Evolutionary conservation across 1,140 invertebrate genomes (phyloP), one percentile per base, ranked within the genome.

Genomic region (Chionoecetes opilio): DNA sequence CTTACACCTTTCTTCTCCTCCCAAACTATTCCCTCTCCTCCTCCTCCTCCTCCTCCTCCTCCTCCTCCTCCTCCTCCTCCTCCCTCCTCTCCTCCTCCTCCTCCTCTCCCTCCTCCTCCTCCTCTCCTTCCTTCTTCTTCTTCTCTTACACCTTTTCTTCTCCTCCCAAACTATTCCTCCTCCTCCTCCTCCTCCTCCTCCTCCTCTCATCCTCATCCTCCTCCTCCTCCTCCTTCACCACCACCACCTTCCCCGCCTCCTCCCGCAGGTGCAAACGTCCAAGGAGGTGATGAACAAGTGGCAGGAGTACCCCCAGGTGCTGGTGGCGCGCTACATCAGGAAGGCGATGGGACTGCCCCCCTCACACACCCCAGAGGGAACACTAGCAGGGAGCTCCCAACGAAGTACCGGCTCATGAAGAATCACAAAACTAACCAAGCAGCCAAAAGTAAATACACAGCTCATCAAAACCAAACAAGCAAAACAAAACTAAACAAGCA

Each of bases 221-320:
- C 0, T 17, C 3, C 11, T n/a, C 63, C 1, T 75, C 26, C 21
- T 75, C 1, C 63, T 75, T 6, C 26, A 26, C 6, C 21, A 75
- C 21, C 26, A 17, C 63, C 63, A 26, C 6, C 63, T 26, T 21
- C 63, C 11, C n/a, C n/a, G 26, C 11, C 26, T 21, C 63, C n/a
- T 0, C 46, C 46, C 9, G 21, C 11, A 53, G 21, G 2, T 53
- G 46, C 46, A 53, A 9, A 2, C 46, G 21, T 53, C 11, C 9
- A 99, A 99, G 97, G 98, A 99, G 97, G 98, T 99, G 0, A 97
- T 99, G 96, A 98, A 99, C 95, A 98, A 99, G 96, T 99, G 99
- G 98, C 99, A 99, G 97, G 97, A 98, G 92, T 97, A 99, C 96
- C 99, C 99, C 0, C 99, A 99, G 96, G 98, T 98, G 96, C 97